Evolutionary conservation across 2,113 vertebrate species (phyloP), one percentile per base, ranked within the genome.

Genomic region (Osmerus eperlanus): DNA sequence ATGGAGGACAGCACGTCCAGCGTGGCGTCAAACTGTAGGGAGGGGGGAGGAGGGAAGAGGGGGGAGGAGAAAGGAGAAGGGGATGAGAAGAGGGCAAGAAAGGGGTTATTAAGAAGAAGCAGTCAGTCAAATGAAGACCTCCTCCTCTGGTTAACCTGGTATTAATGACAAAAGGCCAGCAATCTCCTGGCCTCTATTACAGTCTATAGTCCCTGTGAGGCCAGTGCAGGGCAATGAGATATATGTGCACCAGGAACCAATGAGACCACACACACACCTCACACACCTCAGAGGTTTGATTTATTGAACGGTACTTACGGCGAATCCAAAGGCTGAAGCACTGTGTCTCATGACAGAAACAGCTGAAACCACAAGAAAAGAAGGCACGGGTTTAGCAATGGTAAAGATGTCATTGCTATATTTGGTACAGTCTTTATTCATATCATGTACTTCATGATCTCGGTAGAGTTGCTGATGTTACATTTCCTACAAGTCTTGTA

Each of bases 291-390:
- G 18, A 47, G 23, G 21, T 68, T 13, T 28, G 52, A 3, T 51
- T 21, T 16, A 15, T 23, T 14, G 8, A 53, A 18, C n/a, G n/a
- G 56, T 90, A 97, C 96, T 97, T 94, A 98, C 96, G 76, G 96
- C 96, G 90, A 98, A 98, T 91, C 95, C 96, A 87, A 98, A 98
- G 13, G 96, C 95, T 79, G 96, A 97, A 65, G 96, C 96, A 70
- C 96, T 98, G 94, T 95, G 94, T 76, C 96, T 93, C 96, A 96
- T 98, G 82, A 96, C 86, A 82, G 96, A 97, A 84, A 98, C 96
- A 82, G 96, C 96, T 98, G 88, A 66, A 91, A 85, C 84, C 76
- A 89, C 88, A 56, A 70, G 25, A 78, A 62, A 76, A 23, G 59
- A 36, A 70, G 13, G 55, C 8, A 55, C 23, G 19, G 16, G 32